Evolutionary conservation across 1,140 invertebrate species (phyloP), one percentile per base, ranked within the genome.

Genomic region (Mactra quadrangularis): DNA sequence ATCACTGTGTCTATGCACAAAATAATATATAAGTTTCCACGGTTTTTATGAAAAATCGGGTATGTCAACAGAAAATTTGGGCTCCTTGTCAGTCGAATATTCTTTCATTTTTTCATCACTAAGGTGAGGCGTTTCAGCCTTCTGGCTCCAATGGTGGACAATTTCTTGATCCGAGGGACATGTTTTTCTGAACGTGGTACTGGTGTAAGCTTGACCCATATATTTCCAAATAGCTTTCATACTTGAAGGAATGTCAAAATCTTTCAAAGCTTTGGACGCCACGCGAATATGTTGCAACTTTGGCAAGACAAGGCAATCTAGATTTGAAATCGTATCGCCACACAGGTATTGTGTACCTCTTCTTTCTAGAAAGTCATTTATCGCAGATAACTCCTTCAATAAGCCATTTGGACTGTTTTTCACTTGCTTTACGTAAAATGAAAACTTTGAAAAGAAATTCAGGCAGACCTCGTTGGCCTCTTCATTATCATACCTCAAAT

Each of bases 151-250:
- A 83, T 95, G 94, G 35, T 94, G 90, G 19, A 95, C 91, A 55
- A 95, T 95, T 87, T 95, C 93, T 87, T 95, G 94, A 87, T 95
- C 95, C 31, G 94, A 94, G 4, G 95, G 95, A 88, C 95, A 95
- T 9, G 94, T 94, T 84, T 94, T 93, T 45, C 93, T 92, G 91
- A 95, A 95, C 0, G 93, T 92, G 19, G 94, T 93, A 31, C 93
- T 92, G 11, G 91, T 88, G 90, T 96, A 96, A 1, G 95, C 95
- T 17, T 93, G 93, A 33, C 93, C 89, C 41, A 96, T 91, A 88
- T 95, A 96, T n/a, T 91, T 89, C 95, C 95, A 96, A 15, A 96
- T 77, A 35, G 93, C 92, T 9, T 90, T 91, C 38, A 95, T 92
- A 33, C 92, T 89, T 3, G 92, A 84, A 17, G 95, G 95, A 66